A percentile compares a stretch with the other conserved stretches of the same genome.
phyloP scores from a whole-genome alignment of 1,140 invertebrate species.

The Plutomurus gul region DNA sequence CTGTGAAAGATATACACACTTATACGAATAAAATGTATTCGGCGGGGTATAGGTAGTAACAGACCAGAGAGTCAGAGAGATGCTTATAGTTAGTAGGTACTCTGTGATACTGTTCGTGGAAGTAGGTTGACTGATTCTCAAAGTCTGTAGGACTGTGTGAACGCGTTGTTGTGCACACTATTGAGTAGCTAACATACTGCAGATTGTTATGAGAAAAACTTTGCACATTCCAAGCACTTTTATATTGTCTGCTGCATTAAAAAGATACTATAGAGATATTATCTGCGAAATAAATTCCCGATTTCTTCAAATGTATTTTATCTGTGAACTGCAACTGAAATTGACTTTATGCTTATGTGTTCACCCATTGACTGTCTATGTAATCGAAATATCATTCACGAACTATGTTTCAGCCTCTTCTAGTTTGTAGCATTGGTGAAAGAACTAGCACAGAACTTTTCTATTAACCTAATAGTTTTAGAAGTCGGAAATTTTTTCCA shows the following conservation, averaged over 20 bases:
- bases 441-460: conserved; percentile 11
- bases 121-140: no score
- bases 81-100: no score
- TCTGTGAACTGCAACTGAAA: not conserved
- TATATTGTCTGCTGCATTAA: not conserved
- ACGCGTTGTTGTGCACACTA: no score
- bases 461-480: not conserved
- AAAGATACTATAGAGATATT: not conserved
- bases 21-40: no score
- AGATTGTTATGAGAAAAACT: conserved; percentile 2
- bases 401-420: not conserved
- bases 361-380: not conserved
- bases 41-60: no score
- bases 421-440: no score
- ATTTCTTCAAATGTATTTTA: not conserved
- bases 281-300: not conserved
- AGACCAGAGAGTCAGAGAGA: no score
- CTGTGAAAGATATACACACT: no score
- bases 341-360: not conserved
- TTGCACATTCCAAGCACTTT: not conserved
- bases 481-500: not conserved
- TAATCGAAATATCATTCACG: not conserved
- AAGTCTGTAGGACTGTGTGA: no score
- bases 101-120: no score
- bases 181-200: not conserved